Evolutionary conservation across 2,113 vertebrate genomes (phyloP).

Genomic region (Callorhinus ursinus): DNA sequence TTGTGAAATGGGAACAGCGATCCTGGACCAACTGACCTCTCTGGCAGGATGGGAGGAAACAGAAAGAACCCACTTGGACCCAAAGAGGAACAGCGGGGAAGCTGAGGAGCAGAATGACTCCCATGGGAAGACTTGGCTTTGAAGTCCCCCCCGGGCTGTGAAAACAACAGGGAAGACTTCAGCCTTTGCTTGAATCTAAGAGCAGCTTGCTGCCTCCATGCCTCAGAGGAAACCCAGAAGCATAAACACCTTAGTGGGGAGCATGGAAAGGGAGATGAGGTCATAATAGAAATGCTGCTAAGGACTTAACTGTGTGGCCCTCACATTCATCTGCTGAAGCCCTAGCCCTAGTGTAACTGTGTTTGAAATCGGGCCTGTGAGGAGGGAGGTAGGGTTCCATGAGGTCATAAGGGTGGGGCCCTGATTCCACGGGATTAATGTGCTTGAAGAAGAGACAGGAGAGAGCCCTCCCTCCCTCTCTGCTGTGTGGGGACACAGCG

Average conservation of each 20-base stretch:
- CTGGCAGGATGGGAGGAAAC: background rate
- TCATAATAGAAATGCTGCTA: accelerated
- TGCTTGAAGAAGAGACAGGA: background rate
- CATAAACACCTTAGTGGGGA: background rate
- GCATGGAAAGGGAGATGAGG: background rate
- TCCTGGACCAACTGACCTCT: background rate
- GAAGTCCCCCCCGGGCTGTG: background rate
- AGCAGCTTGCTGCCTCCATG: accelerated
- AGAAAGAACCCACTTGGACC: background rate
- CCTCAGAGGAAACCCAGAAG: background rate
- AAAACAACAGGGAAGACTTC: background rate
- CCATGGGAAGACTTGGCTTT: background rate
- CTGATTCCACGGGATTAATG: background rate
- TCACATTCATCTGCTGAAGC: background rate
- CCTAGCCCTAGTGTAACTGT: background rate
- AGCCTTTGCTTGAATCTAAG: background rate
- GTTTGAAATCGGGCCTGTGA: background rate
- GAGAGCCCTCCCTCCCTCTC: too few species aligned
- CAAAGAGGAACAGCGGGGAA: background rate
- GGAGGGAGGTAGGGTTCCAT: background rate
- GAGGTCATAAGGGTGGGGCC: background rate
- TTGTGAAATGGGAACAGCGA: background rate
- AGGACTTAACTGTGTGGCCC: background rate
- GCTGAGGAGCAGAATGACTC: background rate
- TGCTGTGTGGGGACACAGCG: background rate